Evolutionary conservation across 2,797 vertebrate species (phyloP).

Genomic region (Buceros bicornis): DNA sequence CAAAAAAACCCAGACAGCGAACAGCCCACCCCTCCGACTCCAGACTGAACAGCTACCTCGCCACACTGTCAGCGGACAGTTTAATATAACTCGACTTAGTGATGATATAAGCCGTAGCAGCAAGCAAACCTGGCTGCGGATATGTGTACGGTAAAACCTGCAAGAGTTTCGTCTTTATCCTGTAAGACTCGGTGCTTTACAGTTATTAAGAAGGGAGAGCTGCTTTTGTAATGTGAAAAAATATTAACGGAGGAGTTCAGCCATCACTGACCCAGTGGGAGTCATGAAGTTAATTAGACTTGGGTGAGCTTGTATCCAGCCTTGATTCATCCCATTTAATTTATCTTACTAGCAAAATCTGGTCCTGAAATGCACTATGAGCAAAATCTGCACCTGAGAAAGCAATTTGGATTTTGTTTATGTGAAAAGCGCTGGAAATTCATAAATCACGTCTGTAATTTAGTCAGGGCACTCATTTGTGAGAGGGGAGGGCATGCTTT

Average conservation of each 20-base stretch:
- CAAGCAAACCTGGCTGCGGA: background rate
- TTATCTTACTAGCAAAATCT: background rate
- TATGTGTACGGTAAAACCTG: background rate
- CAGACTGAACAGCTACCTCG: background rate
- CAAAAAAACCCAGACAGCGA: background rate
- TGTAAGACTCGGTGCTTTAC: background rate
- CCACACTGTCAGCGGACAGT: background rate
- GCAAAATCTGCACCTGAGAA: slow-evolving; percentile 6
- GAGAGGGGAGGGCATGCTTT: background rate
- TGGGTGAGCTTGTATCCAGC: background rate
- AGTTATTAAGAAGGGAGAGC: slow-evolving; percentile 31
- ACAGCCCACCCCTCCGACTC: background rate
- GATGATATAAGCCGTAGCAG: background rate
- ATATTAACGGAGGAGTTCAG: slow-evolving; percentile 7
- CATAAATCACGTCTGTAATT: background rate
- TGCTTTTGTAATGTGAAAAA: slow-evolving; percentile 24
- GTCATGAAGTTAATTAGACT: slow-evolving; percentile 35
- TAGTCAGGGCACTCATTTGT: background rate
- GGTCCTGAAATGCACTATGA: background rate
- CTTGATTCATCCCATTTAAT: background rate
- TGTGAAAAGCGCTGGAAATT: background rate
- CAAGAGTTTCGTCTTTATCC: background rate
- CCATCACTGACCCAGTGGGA: slow-evolving; percentile 36
- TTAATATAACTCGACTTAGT: background rate
- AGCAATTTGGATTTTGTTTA: slow-evolving; percentile 12